phyloP scores from a whole-genome alignment of 2,888 invertebrate genomes.

The Pseudococcus longispinus region DNA sequence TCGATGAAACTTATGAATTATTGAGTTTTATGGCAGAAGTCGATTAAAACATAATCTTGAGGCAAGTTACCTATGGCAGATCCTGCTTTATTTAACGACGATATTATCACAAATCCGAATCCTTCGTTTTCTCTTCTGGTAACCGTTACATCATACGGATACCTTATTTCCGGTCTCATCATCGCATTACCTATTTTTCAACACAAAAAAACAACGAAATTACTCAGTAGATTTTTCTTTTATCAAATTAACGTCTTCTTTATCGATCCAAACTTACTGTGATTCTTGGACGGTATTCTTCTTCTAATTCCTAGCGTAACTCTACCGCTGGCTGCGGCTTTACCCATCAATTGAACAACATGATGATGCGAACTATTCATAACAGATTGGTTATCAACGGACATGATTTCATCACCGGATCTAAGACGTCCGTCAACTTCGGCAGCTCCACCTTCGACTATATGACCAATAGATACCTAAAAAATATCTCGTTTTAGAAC shows the following conservation, averaged over 20 bases:
- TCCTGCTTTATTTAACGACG: constrained; percentile 87
- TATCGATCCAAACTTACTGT: constrained; percentile 41
- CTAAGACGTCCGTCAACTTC: constrained; percentile 88
- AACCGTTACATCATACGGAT: constrained; percentile 91
- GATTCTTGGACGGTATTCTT: constrained; percentile 48
- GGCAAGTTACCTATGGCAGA: constrained; percentile 78
- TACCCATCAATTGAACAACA: constrained; percentile 91
- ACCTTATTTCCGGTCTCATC: constrained; percentile 59
- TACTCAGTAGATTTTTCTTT: background rate
- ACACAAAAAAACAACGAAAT: background rate
- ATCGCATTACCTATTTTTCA: background rate
- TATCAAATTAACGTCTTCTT: background rate
- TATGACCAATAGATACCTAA: constrained; percentile 91
- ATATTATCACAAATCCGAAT: constrained; percentile 98
- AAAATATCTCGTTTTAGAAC: constrained; percentile 58
- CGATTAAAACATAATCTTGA: background rate
- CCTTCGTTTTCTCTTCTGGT: constrained; percentile 92
- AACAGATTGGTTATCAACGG: constrained; percentile 87
- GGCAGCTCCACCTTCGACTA: constrained; percentile 94
- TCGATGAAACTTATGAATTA: background rate
- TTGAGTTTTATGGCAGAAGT: background rate
- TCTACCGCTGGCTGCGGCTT: constrained; percentile 84
- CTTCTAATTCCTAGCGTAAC: constrained; percentile 81
- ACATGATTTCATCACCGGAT: constrained; percentile 92
- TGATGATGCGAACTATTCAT: constrained; percentile 88